These are phyloP conservation scores for Carettochelys insculpta DNA, from an alignment of 2,113 vertebrate genomes.

Conservation along the genomic window DNA sequence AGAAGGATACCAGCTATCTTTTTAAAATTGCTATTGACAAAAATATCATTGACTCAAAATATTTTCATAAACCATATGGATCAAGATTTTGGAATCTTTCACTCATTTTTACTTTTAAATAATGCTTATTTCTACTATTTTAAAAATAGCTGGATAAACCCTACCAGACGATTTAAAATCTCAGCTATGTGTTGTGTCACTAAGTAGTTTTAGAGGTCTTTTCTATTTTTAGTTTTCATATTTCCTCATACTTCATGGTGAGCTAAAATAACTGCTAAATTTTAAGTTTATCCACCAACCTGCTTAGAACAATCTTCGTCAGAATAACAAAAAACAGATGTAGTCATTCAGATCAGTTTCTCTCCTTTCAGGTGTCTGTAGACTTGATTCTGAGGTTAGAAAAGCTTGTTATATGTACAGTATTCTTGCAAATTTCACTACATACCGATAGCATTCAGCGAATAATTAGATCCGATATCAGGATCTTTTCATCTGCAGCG, in stretches of 20 bases:
- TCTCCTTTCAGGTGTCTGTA: neutral
- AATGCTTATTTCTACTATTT: neutral
- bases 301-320: neutral
- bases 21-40: fast-evolving
- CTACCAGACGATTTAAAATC: neutral
- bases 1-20: neutral
- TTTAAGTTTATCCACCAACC: neutral
- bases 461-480: fast-evolving
- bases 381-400: neutral
- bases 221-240: fast-evolving
- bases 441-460: neutral
- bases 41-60: fast-evolving
- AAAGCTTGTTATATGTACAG: neutral
- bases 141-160: fast-evolving
- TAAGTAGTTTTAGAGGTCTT: fast-evolving
- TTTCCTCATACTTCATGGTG: neutral
- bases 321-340: no score
- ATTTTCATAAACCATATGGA: fast-evolving
- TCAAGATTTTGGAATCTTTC: fast-evolving
- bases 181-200: neutral
- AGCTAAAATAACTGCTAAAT: neutral
- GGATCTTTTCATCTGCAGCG: neutral
- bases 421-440: neutral
- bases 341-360: no score
- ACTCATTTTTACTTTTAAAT: neutral